Evolutionary conservation across 2,113 vertebrate species (phyloP), one percentile per base, ranked within the genome.

Genomic region (Sebastes fasciatus): DNA sequence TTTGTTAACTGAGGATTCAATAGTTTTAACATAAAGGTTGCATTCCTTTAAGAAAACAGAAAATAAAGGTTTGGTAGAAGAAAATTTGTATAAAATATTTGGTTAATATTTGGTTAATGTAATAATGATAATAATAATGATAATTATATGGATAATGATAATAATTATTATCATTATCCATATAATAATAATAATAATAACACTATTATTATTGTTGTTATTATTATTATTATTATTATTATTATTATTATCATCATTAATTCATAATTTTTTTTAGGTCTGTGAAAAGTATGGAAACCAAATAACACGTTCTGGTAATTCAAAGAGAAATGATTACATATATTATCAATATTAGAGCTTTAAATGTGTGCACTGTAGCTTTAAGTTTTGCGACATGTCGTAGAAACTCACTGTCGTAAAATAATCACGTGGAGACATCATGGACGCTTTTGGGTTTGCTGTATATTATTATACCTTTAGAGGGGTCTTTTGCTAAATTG

Each of bases 351-450:
- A 4, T 6, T 40, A 13, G 49, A 65, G 49, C n/a, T 34, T 67
- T n/a, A 17, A 23, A 83, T 79, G 10, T 2, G 42, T 26, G 51
- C 49, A 65, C 64, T 88, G 77, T 80, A 9, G 43, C 90, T 91
- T 93, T 91, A 90, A 88, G 67, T 52, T 60, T 86, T 82, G 70
- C 90, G 85, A 87, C 85, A 34, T 62, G 80, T 67, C 94, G 93
- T 89, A 84, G 92, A 90, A 10, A 0, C 1, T 0, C 0, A 1
- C 10, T 87, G 79, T 61, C 78, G 87, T 61, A 87, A 85, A 54
- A 34, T 19, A 4, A 4, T 79, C 88, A 88, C 88, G 68, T 75
- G 71, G 79, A 13, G 17, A 5, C 63, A 49, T 19, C 64, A 82
- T 64, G 83, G 68, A n/a, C 0, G 21, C 2, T 2, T 23, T 5